These are phyloP conservation scores for Lissonota sp. DNA, from an alignment of 2,888 invertebrate species.

Conservation along the genomic window DNA sequence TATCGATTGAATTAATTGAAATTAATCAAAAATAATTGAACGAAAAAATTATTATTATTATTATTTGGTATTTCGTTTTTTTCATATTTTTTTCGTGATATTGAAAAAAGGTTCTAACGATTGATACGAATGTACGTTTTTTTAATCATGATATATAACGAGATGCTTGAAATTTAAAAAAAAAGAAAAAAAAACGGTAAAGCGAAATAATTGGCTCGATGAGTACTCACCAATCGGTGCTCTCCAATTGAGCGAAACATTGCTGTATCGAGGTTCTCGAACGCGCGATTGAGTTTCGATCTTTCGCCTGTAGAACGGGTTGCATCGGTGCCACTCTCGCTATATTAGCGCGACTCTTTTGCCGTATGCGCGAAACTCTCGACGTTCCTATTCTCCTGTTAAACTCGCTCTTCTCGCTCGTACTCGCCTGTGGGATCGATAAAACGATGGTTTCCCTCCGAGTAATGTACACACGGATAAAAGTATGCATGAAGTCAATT, in stretches of 20 bases:
- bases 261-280: conserved; percentile 88
- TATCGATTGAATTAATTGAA: too few species aligned
- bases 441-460: conserved; percentile 26
- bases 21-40: too few species aligned
- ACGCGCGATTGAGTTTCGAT: conserved; percentile 86
- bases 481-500: neutral
- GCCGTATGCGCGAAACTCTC: conserved; percentile 72
- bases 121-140: conserved; percentile 24
- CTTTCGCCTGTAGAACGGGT: conserved; percentile 81
- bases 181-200: conserved; percentile 9
- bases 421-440: conserved; percentile 49
- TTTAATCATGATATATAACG: neutral
- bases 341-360: conserved; percentile 66
- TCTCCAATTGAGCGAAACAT: conserved; percentile 88
- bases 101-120: conserved; percentile 22
- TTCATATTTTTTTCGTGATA: too few species aligned
- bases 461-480: neutral
- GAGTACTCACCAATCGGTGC: conserved; percentile 87
- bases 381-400: conserved; percentile 65
- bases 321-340: conserved; percentile 69
- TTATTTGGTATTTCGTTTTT: too few species aligned
- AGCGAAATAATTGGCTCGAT: too few species aligned
- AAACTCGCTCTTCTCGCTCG: conserved; percentile 60
- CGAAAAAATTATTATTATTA: too few species aligned
- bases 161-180: neutral